Evolutionary conservation across 30 jellyfish, hydroid and myxozoan genomes (phyloP).

Genomic region (Aurelia coerulea): DNA sequence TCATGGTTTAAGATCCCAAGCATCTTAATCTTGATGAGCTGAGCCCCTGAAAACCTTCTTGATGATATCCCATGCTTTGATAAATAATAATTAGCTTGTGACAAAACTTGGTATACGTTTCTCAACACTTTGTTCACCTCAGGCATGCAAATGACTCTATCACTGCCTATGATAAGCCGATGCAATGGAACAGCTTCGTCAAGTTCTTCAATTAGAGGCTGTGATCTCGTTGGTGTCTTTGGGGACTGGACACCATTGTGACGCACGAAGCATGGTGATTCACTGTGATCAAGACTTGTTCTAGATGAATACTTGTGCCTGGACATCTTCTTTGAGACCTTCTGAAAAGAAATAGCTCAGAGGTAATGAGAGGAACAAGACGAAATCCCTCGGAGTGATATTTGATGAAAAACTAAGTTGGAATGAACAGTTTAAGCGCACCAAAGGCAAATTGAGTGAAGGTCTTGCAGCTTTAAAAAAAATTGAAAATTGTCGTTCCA

Average conservation of each 20-base stretch:
- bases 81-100: slow-evolving; percentile 97
- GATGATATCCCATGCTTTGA: slow-evolving; percentile 97
- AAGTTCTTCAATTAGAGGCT: slow-evolving; percentile 45
- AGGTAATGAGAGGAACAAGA: too few species aligned
- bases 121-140: slow-evolving; percentile 94
- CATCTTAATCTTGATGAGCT: slow-evolving; percentile 93
- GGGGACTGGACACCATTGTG: slow-evolving; percentile 49
- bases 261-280: slow-evolving; percentile 48
- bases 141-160: slow-evolving; percentile 97
- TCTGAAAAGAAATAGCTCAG: not conserved
- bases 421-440: too few species aligned
- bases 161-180: slow-evolving; percentile 88
- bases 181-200: slow-evolving; percentile 77
- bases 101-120: slow-evolving; percentile 93
- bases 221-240: slow-evolving; percentile 31
- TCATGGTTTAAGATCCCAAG: slow-evolving; percentile 95
- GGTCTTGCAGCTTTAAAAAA: too few species aligned
- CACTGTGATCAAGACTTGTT: slow-evolving; percentile 4
- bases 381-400: too few species aligned
- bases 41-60: slow-evolving; percentile 98
- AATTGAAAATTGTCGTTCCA: too few species aligned
- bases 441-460: too few species aligned
- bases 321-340: slow-evolving; percentile 16
- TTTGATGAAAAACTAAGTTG: too few species aligned
- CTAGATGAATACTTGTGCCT: slow-evolving; percentile 26